A percentile compares a stretch with the other conserved stretches of the same genome.
Conservation (phyloP, 37 sponge, comb jelly and placozoan species). For the Spongilla lacustris region DNA sequence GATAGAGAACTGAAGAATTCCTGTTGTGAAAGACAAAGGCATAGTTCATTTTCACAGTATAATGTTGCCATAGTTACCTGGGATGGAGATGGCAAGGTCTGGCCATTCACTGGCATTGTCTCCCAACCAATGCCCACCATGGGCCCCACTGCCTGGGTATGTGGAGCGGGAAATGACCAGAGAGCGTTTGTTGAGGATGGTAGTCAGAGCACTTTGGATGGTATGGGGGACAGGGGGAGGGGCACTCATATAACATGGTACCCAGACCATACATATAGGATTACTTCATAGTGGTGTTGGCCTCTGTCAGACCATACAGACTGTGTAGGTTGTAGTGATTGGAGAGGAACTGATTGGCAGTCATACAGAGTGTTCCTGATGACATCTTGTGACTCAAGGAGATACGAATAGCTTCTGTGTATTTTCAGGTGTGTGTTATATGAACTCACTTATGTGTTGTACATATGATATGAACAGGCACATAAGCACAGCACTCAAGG, state of each 20-base stretch:
- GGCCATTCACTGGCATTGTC: conserved; percentile 79
- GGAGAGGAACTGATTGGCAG: conserved; percentile 42
- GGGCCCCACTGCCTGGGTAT: conserved; percentile 55
- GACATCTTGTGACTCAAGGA: too few species aligned
- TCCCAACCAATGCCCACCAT: conserved; percentile 84
- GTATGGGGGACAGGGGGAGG: neutral
- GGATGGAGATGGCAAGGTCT: conserved; percentile 58
- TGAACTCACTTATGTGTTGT: too few species aligned
- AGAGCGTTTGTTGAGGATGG: conserved; percentile 32
- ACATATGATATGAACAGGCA: too few species aligned
- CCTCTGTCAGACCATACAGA: conserved; percentile 85
- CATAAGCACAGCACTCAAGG: too few species aligned
- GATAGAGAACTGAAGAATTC: conserved; percentile 81
- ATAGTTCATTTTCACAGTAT: too few species aligned
- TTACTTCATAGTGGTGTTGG: conserved; percentile 64
- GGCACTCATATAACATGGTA: neutral
- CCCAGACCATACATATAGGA: neutral
- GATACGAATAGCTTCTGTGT: too few species aligned
- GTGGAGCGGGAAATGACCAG: conserved; percentile 80
- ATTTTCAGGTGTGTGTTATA: too few species aligned
- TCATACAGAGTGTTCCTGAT: conserved; percentile 74
- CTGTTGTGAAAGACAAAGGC: conserved; percentile 19
- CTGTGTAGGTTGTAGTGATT: conserved; percentile 87
- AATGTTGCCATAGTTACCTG: conserved; percentile 33
- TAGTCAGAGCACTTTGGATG: conserved; percentile 39